Conservation (phyloP, 1,140 invertebrate species). For the Magallana angulata region DNA sequence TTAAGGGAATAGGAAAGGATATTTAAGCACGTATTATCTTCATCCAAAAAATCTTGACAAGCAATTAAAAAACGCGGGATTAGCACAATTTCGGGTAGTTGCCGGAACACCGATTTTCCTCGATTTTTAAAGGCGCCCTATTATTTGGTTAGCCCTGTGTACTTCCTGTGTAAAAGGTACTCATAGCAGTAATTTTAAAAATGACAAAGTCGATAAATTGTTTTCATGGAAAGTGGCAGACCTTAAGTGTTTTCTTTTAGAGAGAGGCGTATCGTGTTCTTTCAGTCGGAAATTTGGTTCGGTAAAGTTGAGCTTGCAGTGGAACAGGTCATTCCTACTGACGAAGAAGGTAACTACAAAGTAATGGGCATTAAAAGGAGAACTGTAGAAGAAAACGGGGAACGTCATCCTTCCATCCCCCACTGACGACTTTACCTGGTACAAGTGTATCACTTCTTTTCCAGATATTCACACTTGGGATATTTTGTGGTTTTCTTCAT, state of each 20-base stretch:
- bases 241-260: neutral
- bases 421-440: neutral
- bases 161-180: too few relatives aligned
- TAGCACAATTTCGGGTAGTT: too few relatives aligned
- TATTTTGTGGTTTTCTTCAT: neutral
- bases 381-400: neutral
- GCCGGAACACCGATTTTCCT: neutral
- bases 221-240: neutral
- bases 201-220: neutral
- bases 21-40: too few relatives aligned
- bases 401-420: neutral
- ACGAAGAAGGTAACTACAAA: neutral
- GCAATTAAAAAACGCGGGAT: too few relatives aligned
- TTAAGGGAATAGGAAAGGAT: too few relatives aligned
- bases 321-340: neutral
- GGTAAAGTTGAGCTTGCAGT: neutral
- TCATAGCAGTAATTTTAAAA: neutral
- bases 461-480: constrained; percentile 15
- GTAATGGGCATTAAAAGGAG: constrained; percentile 1
- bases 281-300: neutral
- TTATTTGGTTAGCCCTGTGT: too few relatives aligned
- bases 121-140: constrained; percentile 27
- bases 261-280: neutral
- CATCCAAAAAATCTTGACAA: too few relatives aligned
- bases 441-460: neutral